phyloP scores from a whole-genome alignment of 2,888 invertebrate genomes.

The Agrotis puta region DNA sequence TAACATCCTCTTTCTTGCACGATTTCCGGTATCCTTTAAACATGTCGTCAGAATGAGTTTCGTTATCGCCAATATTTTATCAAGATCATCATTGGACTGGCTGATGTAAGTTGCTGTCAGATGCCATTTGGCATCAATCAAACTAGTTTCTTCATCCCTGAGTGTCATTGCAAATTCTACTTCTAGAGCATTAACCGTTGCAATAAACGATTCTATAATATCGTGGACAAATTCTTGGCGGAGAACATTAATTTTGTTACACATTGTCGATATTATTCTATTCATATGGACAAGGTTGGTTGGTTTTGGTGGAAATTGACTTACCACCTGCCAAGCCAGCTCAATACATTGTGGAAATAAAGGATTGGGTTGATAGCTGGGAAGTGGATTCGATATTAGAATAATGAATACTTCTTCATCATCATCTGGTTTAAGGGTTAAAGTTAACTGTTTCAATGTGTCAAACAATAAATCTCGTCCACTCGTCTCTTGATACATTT shows the following conservation, averaged over 20 bases:
- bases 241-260: slow-evolving; percentile 59
- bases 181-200: slow-evolving; percentile 54
- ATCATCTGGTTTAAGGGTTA: slow-evolving; percentile 73
- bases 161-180: slow-evolving; percentile 38
- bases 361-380: slow-evolving; percentile 48
- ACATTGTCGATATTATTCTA: slow-evolving; percentile 65
- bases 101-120: slow-evolving; percentile 64
- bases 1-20: slow-evolving; percentile 44
- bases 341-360: slow-evolving; percentile 67
- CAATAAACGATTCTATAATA: slow-evolving; percentile 71
- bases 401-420: slow-evolving; percentile 71
- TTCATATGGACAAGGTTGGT: slow-evolving; percentile 63
- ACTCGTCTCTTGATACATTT: slow-evolving; percentile 60
- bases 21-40: slow-evolving; percentile 17
- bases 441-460: slow-evolving; percentile 71
- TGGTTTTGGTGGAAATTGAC: slow-evolving; percentile 67
- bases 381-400: slow-evolving; percentile 60
- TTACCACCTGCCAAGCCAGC: slow-evolving; percentile 71
- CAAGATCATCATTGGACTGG: slow-evolving; percentile 50
- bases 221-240: slow-evolving; percentile 64
- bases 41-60: slow-evolving; percentile 61
- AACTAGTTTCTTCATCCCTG: slow-evolving; percentile 28
- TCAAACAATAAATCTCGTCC: slow-evolving; percentile 69
- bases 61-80: slow-evolving; percentile 53
- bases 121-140: slow-evolving; percentile 69